Base-by-base conservation (phyloP, 2,113 vertebrate genomes). In the Psophia crepitans region DNA sequence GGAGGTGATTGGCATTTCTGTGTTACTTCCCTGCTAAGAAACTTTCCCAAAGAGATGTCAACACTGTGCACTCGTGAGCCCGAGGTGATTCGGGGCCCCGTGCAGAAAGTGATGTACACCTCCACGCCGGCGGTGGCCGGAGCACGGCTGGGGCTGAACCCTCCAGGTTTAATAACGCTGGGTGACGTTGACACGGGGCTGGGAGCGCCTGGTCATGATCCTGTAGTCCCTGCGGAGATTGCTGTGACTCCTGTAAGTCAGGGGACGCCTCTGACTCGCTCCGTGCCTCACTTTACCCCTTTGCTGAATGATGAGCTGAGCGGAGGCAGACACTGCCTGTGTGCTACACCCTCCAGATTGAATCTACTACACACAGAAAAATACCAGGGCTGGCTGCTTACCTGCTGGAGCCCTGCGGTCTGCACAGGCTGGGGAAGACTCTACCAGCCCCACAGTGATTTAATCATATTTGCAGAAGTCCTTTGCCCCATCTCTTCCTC, bases 31-130 rank as follows among this genome's bases (percentile, higher is more conserved):
- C 48, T 22, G 30, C 37, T 7, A 6, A 32, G 79, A 41, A 66
- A 43, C 49, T 57, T 64, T 4, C 16, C 11, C 13, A 5, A 6
- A 11, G 37, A 37, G 61, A 15, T 22, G 32, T 3, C 12, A 33
- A 8, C 35, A 14, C 48, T 6, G 2, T 0, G 2, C 1, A 8
- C 14, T 28, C 5, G 18, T 1, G 21, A 33, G 39, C 76, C 49
- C 1, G 2, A 13, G 56, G 71, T 6, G 48, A 2, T 3, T 0
- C 26, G 37, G 57, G 30, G 17, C 53, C 18, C 11, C 35, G 14
- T 12, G 16, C 6, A 14, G 6, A 19, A 20, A 3, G 12, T 12
- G 23, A 2, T 1, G 28, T 3, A 6, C 14, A 22, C 7, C 49
- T 35, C 39, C 14, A 12, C 2, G 2, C 48, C 21, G 30, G 32